Conservation (phyloP, 2,797 vertebrate species). For the Peromyscus attwateri region DNA sequence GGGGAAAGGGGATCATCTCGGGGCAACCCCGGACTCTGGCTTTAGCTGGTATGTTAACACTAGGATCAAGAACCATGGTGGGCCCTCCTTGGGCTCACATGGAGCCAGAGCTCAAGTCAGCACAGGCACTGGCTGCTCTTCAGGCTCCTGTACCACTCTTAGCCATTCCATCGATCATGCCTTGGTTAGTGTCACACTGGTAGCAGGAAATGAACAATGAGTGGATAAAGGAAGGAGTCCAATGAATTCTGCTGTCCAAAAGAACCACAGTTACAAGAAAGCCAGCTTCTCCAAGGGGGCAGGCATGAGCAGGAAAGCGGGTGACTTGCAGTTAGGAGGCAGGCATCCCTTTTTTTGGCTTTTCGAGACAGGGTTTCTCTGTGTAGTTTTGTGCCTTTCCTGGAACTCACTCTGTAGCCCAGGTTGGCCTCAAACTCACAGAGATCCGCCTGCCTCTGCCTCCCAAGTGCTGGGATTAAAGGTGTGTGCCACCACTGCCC, state of each 20-base stretch:
- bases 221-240: not conserved
- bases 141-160: not conserved
- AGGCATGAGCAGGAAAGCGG: not conserved
- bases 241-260: not conserved
- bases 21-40: not conserved
- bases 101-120: not conserved
- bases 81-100: not conserved
- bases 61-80: not conserved
- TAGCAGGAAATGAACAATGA: not conserved
- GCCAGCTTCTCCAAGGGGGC: not conserved
- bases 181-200: not conserved
- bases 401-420: no score
- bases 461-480: no score
- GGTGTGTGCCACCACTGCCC: no score
- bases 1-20: not conserved
- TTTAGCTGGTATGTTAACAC: not conserved
- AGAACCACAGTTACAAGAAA: not conserved
- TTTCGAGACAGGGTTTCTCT: no score
- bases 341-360: not conserved
- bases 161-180: not conserved
- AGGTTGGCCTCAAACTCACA: no score
- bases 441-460: no score
- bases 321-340: no score
- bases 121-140: rapidly evolving
- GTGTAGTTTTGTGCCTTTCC: no score